phyloP scores from a whole-genome alignment of 1,140 invertebrate genomes.

The Diprion similis region DNA sequence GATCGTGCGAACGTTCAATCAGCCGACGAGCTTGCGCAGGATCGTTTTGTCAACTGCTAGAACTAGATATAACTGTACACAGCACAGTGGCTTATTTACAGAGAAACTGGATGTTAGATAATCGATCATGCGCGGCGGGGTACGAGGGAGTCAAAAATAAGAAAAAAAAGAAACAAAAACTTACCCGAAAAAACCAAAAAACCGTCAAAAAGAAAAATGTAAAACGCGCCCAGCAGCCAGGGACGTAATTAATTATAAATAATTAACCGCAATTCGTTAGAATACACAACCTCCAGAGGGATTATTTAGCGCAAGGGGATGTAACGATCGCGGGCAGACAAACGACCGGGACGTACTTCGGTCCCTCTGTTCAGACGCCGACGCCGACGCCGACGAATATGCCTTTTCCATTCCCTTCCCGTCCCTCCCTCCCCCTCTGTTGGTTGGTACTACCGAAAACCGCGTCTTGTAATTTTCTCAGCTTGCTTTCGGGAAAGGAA shows the following conservation, averaged over 20 bases:
- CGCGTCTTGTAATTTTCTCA: no score
- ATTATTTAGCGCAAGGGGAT: conserved; percentile 28
- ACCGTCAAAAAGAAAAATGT: not conserved
- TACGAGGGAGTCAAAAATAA: conserved; percentile 4
- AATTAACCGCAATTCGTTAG: conserved; percentile 56
- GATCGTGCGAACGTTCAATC: conserved; percentile 28
- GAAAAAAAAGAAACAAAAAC: conserved; percentile 20
- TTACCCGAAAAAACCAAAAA: no score
- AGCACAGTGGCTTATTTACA: no score
- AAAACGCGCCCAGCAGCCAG: not conserved
- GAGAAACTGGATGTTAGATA: no score
- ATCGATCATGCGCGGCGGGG: no score
- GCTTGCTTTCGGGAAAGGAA: conserved; percentile 39
- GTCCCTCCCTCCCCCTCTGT: conserved; percentile 25
- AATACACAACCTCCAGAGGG: conserved; percentile 36
- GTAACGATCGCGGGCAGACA: conserved; percentile 40
- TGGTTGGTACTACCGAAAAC: no score
- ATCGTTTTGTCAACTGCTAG: not conserved
- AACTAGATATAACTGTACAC: no score
- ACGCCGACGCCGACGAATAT: conserved; percentile 2
- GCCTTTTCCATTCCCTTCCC: conserved; percentile 27
- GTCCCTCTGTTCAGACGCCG: conserved; percentile 4
- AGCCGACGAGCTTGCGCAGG: not conserved
- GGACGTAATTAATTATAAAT: conserved; percentile 55
- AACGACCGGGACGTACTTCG: conserved; percentile 25